Evolutionary conservation across 1,140 invertebrate species (phyloP).

Genomic region (Tenebrio molitor): DNA sequence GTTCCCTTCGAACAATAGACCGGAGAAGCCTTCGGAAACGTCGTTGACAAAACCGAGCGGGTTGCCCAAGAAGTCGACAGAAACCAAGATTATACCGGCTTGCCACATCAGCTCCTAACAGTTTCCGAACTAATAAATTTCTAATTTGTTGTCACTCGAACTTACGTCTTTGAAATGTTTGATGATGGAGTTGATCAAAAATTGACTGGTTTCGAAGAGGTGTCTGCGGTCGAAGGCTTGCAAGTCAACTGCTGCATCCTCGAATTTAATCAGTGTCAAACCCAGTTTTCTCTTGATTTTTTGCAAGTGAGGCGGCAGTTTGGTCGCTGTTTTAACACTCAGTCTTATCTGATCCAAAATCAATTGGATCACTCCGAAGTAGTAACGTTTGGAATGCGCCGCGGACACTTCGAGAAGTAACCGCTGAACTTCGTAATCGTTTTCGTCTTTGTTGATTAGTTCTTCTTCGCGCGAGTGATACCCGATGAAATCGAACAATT

Average conservation of each 20-base stretch:
- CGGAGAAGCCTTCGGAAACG: conserved; percentile 94
- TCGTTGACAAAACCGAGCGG: conserved; percentile 96
- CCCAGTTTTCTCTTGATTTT: conserved; percentile 89
- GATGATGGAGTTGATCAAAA: conserved; percentile 81
- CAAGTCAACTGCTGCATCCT: conserved; percentile 94
- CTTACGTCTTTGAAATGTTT: conserved; percentile 85
- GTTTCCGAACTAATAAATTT: background rate
- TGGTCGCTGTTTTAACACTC: conserved; percentile 87
- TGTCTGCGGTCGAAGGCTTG: conserved; percentile 88
- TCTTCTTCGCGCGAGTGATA: conserved; percentile 74
- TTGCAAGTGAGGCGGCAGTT: conserved; percentile 81
- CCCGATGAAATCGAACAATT: conserved; percentile 77
- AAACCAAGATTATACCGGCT: conserved; percentile 94
- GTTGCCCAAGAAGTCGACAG: conserved; percentile 98
- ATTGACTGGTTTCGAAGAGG: conserved; percentile 90
- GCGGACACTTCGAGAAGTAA: conserved; percentile 85
- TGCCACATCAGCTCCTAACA: conserved; percentile 92
- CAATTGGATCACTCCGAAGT: conserved; percentile 90
- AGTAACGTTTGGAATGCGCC: conserved; percentile 86
- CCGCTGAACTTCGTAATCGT: conserved; percentile 81
- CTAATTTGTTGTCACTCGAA: no score
- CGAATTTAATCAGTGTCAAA: conserved; percentile 93
- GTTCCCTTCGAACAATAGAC: conserved; percentile 91
- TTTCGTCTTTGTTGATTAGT: conserved; percentile 74
- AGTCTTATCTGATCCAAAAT: conserved; percentile 83